Base-by-base conservation (phyloP, 2,113 vertebrate genomes). In the Passer montanus region DNA sequence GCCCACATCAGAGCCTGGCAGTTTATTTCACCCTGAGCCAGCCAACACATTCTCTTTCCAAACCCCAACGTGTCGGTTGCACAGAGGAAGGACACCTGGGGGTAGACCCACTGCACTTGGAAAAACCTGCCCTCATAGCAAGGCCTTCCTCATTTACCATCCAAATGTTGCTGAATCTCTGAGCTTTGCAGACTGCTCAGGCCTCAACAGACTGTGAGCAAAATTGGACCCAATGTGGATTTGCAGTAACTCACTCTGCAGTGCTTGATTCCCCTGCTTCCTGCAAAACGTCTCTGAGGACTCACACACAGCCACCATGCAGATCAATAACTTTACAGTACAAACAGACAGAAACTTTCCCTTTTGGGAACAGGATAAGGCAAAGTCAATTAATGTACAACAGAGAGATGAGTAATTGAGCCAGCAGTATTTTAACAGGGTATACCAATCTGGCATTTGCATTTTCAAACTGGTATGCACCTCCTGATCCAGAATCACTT, bases 41-140 rank as follows among this genome's bases (percentile, higher is more conserved):
- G 95, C 59, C 97, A 96, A 76, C 30, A 73, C 33, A 15, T 87
- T 92, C 77, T 90, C 60, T 95, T 84, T 95, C 87, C 4, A 4
- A 97, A 96, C 94, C 37, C 9, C 66, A 7, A 75, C 1, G 2
- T 47, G 90, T 58, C 94, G 2, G 44, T 93, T 98, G 93, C 75
- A 93, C 84, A 33, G 74, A 91, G 95, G 92, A 97, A 97, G 85
- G 92, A 94, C 96, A 97, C 96, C 96, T 98, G 96, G 83, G 75
- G 39, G 43, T 70, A 97, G 87, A 88, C 64, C 78, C 93, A 41
- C 44, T 84, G 77, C 27, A 31, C 50, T 86, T 62, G 62, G 47
- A 55, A 66, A 95, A 90, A 9, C 56, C 43, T 69, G 74, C 22
- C n/a, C 23, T 55, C 30, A 30, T 7, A 53, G 28, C 4, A 10